Conservation (phyloP, 1,140 invertebrate genomes). For the Euura saliciscinereae region DNA sequence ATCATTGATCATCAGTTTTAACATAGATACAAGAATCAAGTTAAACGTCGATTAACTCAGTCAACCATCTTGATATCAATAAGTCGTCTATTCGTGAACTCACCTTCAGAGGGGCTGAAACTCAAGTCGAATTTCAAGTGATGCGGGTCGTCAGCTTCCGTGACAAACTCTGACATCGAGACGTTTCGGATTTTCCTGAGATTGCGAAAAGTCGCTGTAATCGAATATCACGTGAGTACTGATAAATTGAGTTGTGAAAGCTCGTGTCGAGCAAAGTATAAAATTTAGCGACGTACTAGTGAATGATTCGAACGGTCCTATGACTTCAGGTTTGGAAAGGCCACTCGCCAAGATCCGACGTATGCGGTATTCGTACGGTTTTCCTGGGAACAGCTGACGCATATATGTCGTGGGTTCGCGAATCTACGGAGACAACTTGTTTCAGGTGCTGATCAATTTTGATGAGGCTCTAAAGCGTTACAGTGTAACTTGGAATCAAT, state of each 20-base stretch:
- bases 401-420: no score
- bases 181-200: no score
- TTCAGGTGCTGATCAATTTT: no score
- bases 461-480: background rate
- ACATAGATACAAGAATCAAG: no score
- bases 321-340: constrained; percentile 33
- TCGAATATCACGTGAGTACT: constrained; percentile 23
- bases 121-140: constrained; percentile 30
- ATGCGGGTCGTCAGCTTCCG: constrained; percentile 20
- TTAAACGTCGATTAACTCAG: no score
- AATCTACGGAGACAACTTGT: no score
- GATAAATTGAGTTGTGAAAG: background rate
- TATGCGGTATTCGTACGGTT: constrained; percentile 33
- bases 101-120: constrained; percentile 43
- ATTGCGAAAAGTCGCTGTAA: background rate
- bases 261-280: no score
- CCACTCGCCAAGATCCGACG: constrained; percentile 28
- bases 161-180: no score
- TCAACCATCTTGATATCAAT: background rate
- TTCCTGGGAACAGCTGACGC: constrained; percentile 14
- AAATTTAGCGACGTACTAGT: constrained; percentile 14
- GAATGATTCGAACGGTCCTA: constrained; percentile 37
- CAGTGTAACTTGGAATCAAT: background rate
- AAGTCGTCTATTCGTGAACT: constrained; percentile 10
- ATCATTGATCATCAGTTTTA: no score